Percentiles rank a stretch among this genome's conserved stretches.
phyloP scores from a whole-genome alignment of 64 coral and sea anemone genomes.

The Montipora sp. region DNA sequence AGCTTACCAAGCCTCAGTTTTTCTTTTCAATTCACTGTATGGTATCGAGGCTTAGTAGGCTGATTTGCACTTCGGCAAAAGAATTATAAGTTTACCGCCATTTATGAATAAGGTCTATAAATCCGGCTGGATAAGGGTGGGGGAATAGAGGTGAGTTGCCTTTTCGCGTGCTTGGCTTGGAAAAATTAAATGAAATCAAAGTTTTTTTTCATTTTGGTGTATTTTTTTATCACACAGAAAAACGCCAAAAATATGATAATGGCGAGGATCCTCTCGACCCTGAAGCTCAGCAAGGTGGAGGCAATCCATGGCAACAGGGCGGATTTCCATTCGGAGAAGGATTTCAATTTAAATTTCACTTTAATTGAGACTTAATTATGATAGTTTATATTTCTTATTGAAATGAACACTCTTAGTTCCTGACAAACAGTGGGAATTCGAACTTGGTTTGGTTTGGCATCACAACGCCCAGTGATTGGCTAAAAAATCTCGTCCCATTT shows the following conservation, averaged over 20 bases:
- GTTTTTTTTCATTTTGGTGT: not conserved
- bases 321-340: conserved; percentile 89
- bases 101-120: too few relatives aligned
- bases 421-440: not conserved
- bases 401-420: not conserved
- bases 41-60: too few relatives aligned
- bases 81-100: too few relatives aligned
- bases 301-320: conserved; percentile 73
- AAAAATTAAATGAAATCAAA: too few relatives aligned
- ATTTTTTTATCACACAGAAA: conserved; percentile 72
- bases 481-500: not conserved
- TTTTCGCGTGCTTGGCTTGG: too few relatives aligned
- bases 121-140: too few relatives aligned
- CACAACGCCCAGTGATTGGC: not conserved
- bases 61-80: too few relatives aligned
- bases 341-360: conserved; percentile 99
- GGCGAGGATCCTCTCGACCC: conserved; percentile 98
- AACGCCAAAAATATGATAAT: conserved; percentile 93
- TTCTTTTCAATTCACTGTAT: too few relatives aligned
- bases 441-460: not conserved
- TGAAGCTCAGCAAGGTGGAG: conserved; percentile 90
- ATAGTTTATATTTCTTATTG: not conserved
- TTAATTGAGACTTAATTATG: not conserved
- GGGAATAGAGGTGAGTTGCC: too few relatives aligned
- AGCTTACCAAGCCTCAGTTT: too few relatives aligned